Conservation (phyloP, 2,113 vertebrate genomes). For the Lycocorax pyrrhopterus region DNA sequence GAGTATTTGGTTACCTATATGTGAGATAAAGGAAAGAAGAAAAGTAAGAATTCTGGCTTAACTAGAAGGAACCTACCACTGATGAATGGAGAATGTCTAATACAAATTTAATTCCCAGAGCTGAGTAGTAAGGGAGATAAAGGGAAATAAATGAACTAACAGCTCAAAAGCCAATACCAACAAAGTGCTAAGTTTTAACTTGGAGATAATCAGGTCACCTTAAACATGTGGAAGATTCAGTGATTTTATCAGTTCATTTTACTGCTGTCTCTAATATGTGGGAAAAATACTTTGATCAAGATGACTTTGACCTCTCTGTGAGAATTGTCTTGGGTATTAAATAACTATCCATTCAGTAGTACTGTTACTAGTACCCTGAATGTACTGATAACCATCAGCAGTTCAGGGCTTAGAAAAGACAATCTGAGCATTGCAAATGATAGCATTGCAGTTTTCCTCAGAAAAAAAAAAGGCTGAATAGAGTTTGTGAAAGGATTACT, state of each 20-base stretch:
- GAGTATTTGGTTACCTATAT: not conserved
- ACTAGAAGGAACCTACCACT: not conserved
- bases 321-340: not conserved
- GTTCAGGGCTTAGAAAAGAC: not conserved
- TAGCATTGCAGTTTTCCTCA: not conserved
- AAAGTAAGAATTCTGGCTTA: not conserved
- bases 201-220: not conserved
- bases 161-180: not conserved
- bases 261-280: not conserved
- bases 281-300: not conserved
- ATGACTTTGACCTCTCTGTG: not conserved
- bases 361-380: not conserved
- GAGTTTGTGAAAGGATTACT: not conserved
- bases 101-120: not conserved
- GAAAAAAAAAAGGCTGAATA: not conserved
- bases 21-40: not conserved
- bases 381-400: not conserved
- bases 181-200: not conserved
- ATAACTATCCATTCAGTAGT: not conserved
- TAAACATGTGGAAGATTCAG: not conserved
- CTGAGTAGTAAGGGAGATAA: not conserved
- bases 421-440: not conserved
- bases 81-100: not conserved
- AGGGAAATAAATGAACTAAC: not conserved
- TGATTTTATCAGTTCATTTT: not conserved